phyloP scores from a whole-genome alignment of 1,140 invertebrate species.

The Leptinotarsa undecemlineata region DNA sequence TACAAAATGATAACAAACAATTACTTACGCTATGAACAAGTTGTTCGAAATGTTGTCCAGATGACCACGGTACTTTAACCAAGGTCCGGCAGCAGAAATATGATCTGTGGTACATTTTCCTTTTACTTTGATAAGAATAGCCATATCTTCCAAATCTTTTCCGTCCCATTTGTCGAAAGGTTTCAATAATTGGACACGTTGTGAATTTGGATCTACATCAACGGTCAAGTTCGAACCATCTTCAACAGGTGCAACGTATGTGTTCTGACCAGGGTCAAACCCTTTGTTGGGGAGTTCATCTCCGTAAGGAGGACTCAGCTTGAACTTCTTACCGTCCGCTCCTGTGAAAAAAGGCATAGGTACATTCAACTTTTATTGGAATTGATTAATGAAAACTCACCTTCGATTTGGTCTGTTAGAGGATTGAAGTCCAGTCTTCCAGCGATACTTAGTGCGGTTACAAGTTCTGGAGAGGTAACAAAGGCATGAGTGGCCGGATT shows the following conservation, averaged over 20 bases:
- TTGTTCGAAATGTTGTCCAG: conserved; percentile 99
- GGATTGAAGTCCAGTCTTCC: conserved; percentile 95
- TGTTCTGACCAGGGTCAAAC: conserved; percentile 97
- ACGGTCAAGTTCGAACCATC: conserved; percentile 61
- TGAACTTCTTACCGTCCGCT: conserved; percentile 88
- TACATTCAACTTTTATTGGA: too few species aligned
- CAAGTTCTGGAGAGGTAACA: conserved; percentile 98
- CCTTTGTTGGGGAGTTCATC: conserved; percentile 92
- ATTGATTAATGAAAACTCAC: conserved; percentile 28
- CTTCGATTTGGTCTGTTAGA: conserved; percentile 80
- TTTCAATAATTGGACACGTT: conserved; percentile 89
- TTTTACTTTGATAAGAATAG: conserved; percentile 95
- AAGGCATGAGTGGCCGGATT: conserved; percentile 99
- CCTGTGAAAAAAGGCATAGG: conserved; percentile 44
- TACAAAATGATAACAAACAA: too few species aligned
- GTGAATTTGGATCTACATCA: conserved; percentile 85
- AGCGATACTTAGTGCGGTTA: conserved; percentile 93
- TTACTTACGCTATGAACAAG: conserved; percentile 90
- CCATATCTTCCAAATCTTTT: conserved; percentile 89
- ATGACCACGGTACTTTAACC: conserved; percentile 99
- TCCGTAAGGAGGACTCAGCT: conserved; percentile 85
- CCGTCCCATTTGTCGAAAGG: conserved; percentile 98
- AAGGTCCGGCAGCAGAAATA: conserved; percentile 98
- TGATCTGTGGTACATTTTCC: conserved; percentile 99
- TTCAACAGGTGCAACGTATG: conserved; percentile 87